A percentile compares a stretch with the other conserved stretches of the same genome.
These are phyloP conservation scores for Pipa parva DNA, from an alignment of 2,113 vertebrate genomes.

Conservation along the genomic window DNA sequence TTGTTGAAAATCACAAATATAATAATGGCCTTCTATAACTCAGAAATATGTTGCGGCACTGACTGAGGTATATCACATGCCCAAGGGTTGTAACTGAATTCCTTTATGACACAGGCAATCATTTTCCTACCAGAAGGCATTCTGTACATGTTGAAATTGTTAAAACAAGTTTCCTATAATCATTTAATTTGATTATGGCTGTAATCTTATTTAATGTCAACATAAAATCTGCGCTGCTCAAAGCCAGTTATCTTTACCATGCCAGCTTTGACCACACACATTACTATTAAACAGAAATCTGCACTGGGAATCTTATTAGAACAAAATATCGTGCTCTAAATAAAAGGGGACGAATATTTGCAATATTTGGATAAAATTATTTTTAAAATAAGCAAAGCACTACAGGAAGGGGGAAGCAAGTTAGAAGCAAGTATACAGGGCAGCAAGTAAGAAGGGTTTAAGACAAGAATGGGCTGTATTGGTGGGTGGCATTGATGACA, in stretches of 20 bases:
- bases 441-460: no score
- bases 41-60: slow-evolving; percentile 23
- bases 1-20: slow-evolving; percentile 24
- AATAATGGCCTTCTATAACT: slow-evolving; percentile 25
- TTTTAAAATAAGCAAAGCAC: no score
- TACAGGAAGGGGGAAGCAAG: no score
- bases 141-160: slow-evolving; percentile 1
- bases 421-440: no score
- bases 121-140: slow-evolving; percentile 13
- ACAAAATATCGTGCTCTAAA: no score
- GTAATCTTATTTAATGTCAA: slow-evolving; percentile 17
- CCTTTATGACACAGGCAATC: slow-evolving; percentile 25
- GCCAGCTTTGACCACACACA: background rate
- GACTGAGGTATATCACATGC: slow-evolving; percentile 13
- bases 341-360: no score
- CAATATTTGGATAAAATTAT: no score
- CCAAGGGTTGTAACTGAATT: slow-evolving; percentile 19
- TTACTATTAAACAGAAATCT: background rate
- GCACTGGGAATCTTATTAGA: no score
- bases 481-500: no score
- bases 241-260: background rate
- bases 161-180: slow-evolving; percentile 7
- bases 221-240: background rate
- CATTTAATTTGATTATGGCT: slow-evolving; percentile 12
- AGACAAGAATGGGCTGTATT: no score